phyloP scores from a whole-genome alignment of 35 echinoderm and acorn worm genomes.

The Strongylocentrotus purpuratus region DNA sequence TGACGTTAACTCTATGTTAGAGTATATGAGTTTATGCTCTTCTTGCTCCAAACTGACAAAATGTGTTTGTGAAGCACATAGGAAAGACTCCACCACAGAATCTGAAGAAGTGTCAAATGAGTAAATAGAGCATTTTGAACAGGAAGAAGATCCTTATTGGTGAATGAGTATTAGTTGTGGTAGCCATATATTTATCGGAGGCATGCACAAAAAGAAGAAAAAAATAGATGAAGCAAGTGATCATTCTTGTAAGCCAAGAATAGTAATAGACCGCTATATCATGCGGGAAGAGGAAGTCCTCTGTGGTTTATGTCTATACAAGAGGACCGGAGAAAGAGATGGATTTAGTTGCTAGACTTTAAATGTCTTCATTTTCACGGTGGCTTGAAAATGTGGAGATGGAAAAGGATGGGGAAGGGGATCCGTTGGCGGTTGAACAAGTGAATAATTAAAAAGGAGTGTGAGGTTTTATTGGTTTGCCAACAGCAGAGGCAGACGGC shows the following conservation, averaged over 20 bases:
- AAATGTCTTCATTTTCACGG: not conserved
- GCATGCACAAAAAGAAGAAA: not conserved
- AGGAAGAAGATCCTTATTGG: not conserved
- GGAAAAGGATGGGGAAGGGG: not conserved
- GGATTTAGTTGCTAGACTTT: not conserved
- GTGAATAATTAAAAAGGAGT: not conserved
- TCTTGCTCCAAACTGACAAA: too few relatives aligned
- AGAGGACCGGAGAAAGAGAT: not conserved
- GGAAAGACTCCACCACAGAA: too few relatives aligned
- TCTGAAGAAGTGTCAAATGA: too few relatives aligned
- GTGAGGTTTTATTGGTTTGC: not conserved
- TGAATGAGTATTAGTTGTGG: not conserved
- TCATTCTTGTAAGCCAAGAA: not conserved
- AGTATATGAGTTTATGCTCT: too few relatives aligned
- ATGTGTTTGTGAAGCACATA: too few relatives aligned
- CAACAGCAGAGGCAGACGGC: not conserved
- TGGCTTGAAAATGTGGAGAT: not conserved
- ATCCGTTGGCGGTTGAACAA: not conserved
- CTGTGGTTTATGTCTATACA: too few relatives aligned
- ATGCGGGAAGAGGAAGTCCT: not conserved
- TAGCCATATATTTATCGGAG: not conserved
- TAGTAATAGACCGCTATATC: not conserved
- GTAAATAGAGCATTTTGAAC: not conserved
- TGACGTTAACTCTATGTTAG: too few relatives aligned
- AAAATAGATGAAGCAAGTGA: not conserved